Conservation (phyloP, 2,113 vertebrate genomes). For the Zosterops japonicus region DNA sequence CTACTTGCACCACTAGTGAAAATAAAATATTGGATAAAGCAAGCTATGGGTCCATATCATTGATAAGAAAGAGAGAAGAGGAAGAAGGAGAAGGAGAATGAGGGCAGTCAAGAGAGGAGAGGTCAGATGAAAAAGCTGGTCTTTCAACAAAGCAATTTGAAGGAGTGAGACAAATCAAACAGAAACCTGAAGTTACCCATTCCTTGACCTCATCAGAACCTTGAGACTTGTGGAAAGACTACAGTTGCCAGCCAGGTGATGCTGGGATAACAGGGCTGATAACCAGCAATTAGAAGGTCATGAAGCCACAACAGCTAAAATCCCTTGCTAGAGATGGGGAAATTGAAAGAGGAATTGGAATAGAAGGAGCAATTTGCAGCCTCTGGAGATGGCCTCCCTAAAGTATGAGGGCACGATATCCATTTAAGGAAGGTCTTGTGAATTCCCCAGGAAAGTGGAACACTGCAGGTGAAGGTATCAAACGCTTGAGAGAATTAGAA, state of each 20-base stretch:
- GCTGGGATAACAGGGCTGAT: not conserved
- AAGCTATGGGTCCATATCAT: not conserved
- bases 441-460: not conserved
- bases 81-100: not conserved
- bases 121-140: not conserved
- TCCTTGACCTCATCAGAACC: not conserved
- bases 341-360: not conserved
- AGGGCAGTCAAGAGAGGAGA: not conserved
- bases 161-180: not conserved
- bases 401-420: fast-evolving
- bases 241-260: not conserved
- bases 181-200: not conserved
- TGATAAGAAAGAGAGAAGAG: not conserved
- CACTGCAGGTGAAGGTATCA: not conserved
- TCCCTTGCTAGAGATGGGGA: not conserved
- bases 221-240: fast-evolving
- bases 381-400: not conserved
- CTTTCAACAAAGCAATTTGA: not conserved
- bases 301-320: not conserved
- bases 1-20: not conserved
- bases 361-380: not conserved
- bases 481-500: not conserved
- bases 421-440: not conserved
- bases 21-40: not conserved
- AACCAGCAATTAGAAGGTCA: not conserved